Conservation (phyloP, 2,888 invertebrate species). For the Adelognathus sp. region DNA sequence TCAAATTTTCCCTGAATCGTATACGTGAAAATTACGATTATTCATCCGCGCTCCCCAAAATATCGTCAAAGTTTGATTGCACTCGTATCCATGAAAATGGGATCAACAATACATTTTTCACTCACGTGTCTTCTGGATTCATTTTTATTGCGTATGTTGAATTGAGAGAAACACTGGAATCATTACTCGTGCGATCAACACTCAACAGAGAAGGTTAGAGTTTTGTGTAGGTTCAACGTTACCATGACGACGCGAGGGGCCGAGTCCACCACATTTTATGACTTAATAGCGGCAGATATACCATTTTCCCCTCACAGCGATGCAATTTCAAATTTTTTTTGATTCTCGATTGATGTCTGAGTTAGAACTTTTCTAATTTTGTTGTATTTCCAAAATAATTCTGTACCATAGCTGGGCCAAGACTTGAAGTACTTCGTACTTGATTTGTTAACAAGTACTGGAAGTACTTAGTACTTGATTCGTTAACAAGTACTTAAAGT, state of each 20-base stretch:
- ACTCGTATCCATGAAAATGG: neutral
- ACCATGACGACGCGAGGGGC: constrained; percentile 35
- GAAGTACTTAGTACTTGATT: too few relatives aligned
- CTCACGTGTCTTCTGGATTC: constrained; percentile 45
- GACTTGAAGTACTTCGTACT: too few relatives aligned
- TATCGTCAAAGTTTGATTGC: neutral
- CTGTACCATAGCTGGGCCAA: too few relatives aligned
- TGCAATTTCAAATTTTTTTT: neutral
- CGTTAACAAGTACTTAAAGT: too few relatives aligned
- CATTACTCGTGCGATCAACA: neutral
- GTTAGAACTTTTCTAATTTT: too few relatives aligned
- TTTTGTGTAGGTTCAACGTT: constrained; percentile 53
- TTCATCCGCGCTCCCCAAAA: neutral
- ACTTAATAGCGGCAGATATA: neutral
- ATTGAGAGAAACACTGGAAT: neutral
- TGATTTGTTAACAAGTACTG: too few relatives aligned
- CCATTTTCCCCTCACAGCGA: neutral
- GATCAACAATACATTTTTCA: neutral
- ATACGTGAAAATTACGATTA: constrained; percentile 4
- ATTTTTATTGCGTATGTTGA: constrained; percentile 12
- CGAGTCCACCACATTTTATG: neutral
- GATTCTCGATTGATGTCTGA: too few relatives aligned
- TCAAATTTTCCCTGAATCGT: constrained; percentile 66
- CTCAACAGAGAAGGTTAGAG: constrained; percentile 33
- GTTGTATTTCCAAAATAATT: too few relatives aligned